A percentile compares a stretch with the other conserved stretches of the same genome.
Evolutionary conservation across 2,888 invertebrate species (phyloP).

Genomic region (Zygothrica quintamaculata): DNA sequence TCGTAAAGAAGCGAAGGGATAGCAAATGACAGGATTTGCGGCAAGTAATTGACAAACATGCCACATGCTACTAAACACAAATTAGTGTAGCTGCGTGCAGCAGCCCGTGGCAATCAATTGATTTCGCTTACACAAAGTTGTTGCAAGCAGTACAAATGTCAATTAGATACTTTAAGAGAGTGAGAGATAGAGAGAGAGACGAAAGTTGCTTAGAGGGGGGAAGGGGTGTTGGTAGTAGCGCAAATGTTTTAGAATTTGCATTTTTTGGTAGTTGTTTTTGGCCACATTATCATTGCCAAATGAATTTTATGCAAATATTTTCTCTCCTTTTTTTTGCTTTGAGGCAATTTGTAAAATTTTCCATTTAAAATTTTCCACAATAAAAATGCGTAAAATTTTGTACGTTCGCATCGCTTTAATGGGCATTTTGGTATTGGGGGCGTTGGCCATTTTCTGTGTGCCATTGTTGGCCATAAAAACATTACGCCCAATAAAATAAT

Average conservation of each 20-base stretch:
- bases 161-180: slow-evolving; percentile 49
- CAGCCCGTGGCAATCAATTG: slow-evolving; percentile 66
- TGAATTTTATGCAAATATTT: slow-evolving; percentile 65
- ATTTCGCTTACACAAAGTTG: slow-evolving; percentile 50
- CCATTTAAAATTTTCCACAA: slow-evolving; percentile 46
- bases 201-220: too few relatives aligned
- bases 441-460: slow-evolving; percentile 52
- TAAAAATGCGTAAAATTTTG: slow-evolving; percentile 60
- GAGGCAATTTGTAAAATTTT: slow-evolving; percentile 26
- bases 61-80: slow-evolving; percentile 78
- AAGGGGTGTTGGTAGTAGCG: neutral
- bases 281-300: slow-evolving; percentile 22
- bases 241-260: slow-evolving; percentile 54
- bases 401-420: slow-evolving; percentile 35
- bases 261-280: slow-evolving; percentile 43
- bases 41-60: slow-evolving; percentile 77
- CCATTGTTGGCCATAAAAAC: slow-evolving; percentile 77
- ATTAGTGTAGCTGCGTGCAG: slow-evolving; percentile 59
- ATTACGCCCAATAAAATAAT: slow-evolving; percentile 83
- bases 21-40: too few relatives aligned
- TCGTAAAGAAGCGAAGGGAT: neutral
- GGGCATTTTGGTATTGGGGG: neutral
- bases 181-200: neutral
- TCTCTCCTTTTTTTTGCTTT: slow-evolving; percentile 5
- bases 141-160: slow-evolving; percentile 65